Evolutionary conservation across 2,888 invertebrate genomes (phyloP).

Genomic region (Oxycera nigricornis): DNA sequence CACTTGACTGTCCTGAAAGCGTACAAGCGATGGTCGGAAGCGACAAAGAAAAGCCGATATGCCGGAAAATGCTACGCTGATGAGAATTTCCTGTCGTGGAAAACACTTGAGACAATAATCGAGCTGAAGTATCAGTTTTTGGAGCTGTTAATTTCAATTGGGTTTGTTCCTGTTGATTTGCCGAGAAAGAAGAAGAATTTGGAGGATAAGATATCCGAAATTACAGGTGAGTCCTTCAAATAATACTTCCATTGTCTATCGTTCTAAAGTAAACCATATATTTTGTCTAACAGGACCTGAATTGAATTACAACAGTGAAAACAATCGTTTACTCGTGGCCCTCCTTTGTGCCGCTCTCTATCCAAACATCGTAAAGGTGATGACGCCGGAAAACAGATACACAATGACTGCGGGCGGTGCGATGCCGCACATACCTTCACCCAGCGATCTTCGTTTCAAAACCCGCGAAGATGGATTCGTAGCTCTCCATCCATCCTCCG

Average conservation of each 20-base stretch:
- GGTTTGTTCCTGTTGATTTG: conserved; percentile 76
- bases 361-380: conserved; percentile 85
- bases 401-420: conserved; percentile 77
- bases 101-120: conserved; percentile 81
- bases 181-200: conserved; percentile 62
- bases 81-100: conserved; percentile 82
- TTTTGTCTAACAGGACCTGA: conserved; percentile 56
- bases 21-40: conserved; percentile 85
- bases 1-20: conserved; percentile 86
- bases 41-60: conserved; percentile 70
- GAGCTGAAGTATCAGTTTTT: conserved; percentile 86
- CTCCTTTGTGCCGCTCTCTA: conserved; percentile 91
- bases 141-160: conserved; percentile 77
- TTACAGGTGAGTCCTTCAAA: conserved; percentile 65
- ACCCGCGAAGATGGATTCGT: conserved; percentile 79
- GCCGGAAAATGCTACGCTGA: conserved; percentile 81
- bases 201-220: conserved; percentile 69
- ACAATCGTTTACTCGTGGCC: conserved; percentile 77
- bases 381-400: conserved; percentile 80
- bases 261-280: neutral
- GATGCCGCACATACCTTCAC: conserved; percentile 73
- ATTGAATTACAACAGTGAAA: conserved; percentile 77
- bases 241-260: neutral
- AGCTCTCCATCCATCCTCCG: conserved; percentile 77
- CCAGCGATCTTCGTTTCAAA: conserved; percentile 76